Evolutionary conservation across 1,140 invertebrate genomes (phyloP), one percentile per base, ranked within the genome.

Genomic region (Bombus pyrosoma): DNA sequence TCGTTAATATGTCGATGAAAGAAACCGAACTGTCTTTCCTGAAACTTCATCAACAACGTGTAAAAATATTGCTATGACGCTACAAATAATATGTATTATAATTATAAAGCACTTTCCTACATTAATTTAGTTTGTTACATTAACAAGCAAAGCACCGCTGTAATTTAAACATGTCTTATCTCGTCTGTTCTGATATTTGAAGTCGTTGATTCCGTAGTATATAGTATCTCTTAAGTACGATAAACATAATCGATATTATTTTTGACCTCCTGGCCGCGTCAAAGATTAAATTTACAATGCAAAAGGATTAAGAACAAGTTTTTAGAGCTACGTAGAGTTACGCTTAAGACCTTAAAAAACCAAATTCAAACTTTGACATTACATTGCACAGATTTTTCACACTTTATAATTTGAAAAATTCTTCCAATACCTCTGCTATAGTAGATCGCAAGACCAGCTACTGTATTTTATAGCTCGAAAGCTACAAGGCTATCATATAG

Each of bases 121-220:
- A 1, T 62, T 13, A 12, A n/a, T 13, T 62, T 62, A 13, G 3
- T 28, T n/a, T 62, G 12, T 62, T n/a, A 62, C 28, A 0, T 62
- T 5, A 4, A n/a, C 1, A 3, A n/a, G 4, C 28, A 12, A n/a
- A 62, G 28, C 1, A 0, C 0, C 1, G 3, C 2, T 28, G 28
- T 62, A 12, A n/a, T n/a, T 12, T 3, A 5, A 13, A 22, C 15
- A 1, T 0, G 15, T 18, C 15, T 47, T 22, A 18, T 53, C 47
- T 53, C 15, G 47, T 47, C 18, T 18, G 18, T 47, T 47, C 1
- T 47, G 15, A 18, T 47, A 47, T 5, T 18, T 47, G 18, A 47
- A 47, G 6, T 47, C 47, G 18, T 22, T 28, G 3, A 13, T 62
- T 62, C 28, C 13, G 3, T 3, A n/a, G 28, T n/a, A n/a, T 64